These are phyloP conservation scores for Sebastes trivittatus DNA, from an alignment of 2,797 vertebrate species.

Conservation along the genomic window DNA sequence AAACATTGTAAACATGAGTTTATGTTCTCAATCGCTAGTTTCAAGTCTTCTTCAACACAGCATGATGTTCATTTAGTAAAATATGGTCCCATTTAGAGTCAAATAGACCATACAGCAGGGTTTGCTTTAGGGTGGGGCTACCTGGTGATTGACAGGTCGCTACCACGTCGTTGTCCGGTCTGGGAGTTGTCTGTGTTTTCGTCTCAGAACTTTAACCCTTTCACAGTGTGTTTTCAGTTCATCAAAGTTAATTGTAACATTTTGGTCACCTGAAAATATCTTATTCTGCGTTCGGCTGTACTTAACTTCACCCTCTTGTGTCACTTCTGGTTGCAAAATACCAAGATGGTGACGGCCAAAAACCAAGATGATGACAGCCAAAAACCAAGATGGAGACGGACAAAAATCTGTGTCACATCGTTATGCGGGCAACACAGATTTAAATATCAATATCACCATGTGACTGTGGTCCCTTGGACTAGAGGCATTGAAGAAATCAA, in stretches of 20 bases:
- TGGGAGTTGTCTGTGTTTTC: not conserved
- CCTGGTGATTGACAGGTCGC: not conserved
- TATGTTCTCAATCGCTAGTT: not conserved
- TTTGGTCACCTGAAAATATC: not conserved
- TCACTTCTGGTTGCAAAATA: not conserved
- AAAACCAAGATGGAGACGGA: no score
- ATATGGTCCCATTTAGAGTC: not conserved
- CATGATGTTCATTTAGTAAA: not conserved
- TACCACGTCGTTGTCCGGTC: not conserved
- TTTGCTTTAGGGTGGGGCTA: fast-evolving
- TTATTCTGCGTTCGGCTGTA: not conserved
- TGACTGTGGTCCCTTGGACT: not conserved
- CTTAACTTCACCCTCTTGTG: not conserved
- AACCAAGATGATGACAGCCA: fast-evolving
- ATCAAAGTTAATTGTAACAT: not conserved
- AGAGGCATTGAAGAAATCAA: not conserved
- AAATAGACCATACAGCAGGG: not conserved
- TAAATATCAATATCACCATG: not conserved
- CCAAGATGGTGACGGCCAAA: not conserved
- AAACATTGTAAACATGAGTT: not conserved
- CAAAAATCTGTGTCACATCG: fast-evolving
- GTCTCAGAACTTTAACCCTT: not conserved
- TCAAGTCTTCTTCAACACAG: not conserved
- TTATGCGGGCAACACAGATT: no score
- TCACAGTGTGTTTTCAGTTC: not conserved